phyloP scores from a whole-genome alignment of 1,140 invertebrate species.

The Solenopsis invicta region DNA sequence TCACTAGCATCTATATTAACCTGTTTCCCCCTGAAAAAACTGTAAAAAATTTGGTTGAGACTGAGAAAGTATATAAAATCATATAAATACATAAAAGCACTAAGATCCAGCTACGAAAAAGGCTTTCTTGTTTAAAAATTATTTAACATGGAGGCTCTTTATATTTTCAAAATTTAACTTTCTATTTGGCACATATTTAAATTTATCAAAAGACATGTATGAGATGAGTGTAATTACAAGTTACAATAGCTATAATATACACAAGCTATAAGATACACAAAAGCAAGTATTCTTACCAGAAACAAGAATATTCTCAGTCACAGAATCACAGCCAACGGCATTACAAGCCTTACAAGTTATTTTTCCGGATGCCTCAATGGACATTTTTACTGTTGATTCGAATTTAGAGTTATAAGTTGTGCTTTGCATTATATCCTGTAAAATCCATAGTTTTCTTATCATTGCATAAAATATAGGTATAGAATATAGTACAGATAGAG shows the following conservation, averaged over 20 bases:
- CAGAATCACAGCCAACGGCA: conserved; percentile 71
- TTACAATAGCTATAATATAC: conserved; percentile 50
- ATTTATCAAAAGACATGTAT: neutral
- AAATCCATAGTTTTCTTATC: conserved; percentile 57
- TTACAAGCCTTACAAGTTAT: conserved; percentile 80
- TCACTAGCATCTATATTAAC: too few species aligned
- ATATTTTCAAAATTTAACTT: neutral
- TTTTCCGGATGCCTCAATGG: conserved; percentile 72
- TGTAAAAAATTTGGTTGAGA: too few species aligned
- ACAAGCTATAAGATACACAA: too few species aligned
- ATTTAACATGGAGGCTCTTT: too few species aligned
- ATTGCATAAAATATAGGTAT: conserved; percentile 51
- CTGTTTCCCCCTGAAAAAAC: too few species aligned
- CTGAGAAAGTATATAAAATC: too few species aligned
- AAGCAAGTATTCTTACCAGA: conserved; percentile 74
- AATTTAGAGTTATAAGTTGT: neutral
- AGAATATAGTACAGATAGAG: too few species aligned
- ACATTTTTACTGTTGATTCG: conserved; percentile 60
- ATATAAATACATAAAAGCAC: too few species aligned
- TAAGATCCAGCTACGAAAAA: too few species aligned
- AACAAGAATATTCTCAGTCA: conserved; percentile 73
- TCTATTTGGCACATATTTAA: neutral
- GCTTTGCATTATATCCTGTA: conserved; percentile 42
- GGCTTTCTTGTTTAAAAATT: too few species aligned
- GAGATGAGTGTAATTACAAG: conserved; percentile 34